Evolutionary conservation across 2,113 vertebrate species (phyloP).

Genomic region (Bathybates hornii): DNA sequence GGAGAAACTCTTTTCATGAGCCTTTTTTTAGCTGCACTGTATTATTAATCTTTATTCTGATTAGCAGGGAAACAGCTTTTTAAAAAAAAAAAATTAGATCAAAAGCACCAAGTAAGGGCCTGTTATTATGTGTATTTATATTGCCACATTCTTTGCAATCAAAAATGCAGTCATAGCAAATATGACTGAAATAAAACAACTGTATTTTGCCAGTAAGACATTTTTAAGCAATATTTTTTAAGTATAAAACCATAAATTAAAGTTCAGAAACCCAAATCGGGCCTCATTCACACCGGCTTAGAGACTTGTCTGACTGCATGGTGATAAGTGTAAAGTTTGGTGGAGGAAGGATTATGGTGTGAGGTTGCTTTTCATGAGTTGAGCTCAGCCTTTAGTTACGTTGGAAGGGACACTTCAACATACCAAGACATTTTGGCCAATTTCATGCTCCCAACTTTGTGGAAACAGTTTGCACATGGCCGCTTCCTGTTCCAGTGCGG

Average conservation of each 20-base stretch:
- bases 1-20: not conserved
- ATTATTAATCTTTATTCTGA: not conserved
- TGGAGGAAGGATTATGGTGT: not conserved
- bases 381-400: not conserved
- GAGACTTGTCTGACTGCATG: not conserved
- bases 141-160: not conserved
- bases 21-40: not conserved
- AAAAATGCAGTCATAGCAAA: not conserved
- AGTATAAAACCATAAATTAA: not conserved
- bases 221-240: not conserved
- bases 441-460: not conserved
- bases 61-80: not conserved
- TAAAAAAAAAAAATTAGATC: not conserved
- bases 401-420: not conserved
- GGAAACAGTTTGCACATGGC: not conserved
- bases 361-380: not conserved
- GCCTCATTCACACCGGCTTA: not conserved
- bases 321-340: not conserved
- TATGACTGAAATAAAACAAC: not conserved
- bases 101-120: not conserved
- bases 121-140: not conserved
- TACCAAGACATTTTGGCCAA: not conserved
- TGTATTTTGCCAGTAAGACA: not conserved
- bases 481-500: not conserved
- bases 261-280: not conserved